These are phyloP conservation scores for Parauchenoglanis punctatus DNA, from an alignment of 2,797 vertebrate genomes.

Conservation along the genomic window DNA sequence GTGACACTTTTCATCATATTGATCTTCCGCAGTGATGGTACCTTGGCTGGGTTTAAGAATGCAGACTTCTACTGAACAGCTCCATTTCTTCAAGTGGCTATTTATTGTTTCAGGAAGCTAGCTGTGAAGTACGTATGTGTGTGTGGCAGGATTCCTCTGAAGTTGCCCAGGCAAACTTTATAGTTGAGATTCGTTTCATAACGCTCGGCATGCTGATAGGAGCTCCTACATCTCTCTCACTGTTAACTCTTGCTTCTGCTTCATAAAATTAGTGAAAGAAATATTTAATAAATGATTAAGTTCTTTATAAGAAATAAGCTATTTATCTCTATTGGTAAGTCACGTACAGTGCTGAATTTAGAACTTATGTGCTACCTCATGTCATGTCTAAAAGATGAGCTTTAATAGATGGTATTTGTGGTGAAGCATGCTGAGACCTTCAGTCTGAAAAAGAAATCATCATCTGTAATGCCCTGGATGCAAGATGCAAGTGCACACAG, in stretches of 20 bases:
- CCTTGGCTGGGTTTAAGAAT: slow-evolving; percentile 12
- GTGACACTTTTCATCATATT: slow-evolving; percentile 23
- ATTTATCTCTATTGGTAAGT: not conserved
- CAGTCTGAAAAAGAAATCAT: slow-evolving; percentile 53
- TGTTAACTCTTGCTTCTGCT: too few species aligned
- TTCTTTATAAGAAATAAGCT: not conserved
- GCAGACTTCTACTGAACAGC: slow-evolving; percentile 22
- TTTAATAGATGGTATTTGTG: slow-evolving; percentile 45
- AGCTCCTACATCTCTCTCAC: not conserved
- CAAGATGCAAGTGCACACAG: not conserved
- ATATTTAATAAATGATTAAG: not conserved
- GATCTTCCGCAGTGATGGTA: not conserved
- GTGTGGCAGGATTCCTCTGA: slow-evolving; percentile 25
- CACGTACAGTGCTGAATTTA: not conserved
- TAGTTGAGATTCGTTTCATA: slow-evolving; percentile 16
- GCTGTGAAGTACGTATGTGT: slow-evolving; percentile 43
- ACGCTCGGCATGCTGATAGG: slow-evolving; percentile 42
- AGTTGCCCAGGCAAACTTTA: slow-evolving; percentile 41
- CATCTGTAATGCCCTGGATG: not conserved
- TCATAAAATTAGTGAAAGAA: not conserved
- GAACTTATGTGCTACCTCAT: not conserved
- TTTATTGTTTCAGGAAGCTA: slow-evolving; percentile 64
- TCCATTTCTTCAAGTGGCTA: slow-evolving; percentile 55
- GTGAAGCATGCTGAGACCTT: slow-evolving; percentile 36
- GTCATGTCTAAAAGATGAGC: slow-evolving; percentile 7